Percentiles rank a stretch among this genome's conserved stretches.
These are phyloP conservation scores for Sebastes minor DNA, from an alignment of 2,797 vertebrate genomes.

Conservation along the genomic window DNA sequence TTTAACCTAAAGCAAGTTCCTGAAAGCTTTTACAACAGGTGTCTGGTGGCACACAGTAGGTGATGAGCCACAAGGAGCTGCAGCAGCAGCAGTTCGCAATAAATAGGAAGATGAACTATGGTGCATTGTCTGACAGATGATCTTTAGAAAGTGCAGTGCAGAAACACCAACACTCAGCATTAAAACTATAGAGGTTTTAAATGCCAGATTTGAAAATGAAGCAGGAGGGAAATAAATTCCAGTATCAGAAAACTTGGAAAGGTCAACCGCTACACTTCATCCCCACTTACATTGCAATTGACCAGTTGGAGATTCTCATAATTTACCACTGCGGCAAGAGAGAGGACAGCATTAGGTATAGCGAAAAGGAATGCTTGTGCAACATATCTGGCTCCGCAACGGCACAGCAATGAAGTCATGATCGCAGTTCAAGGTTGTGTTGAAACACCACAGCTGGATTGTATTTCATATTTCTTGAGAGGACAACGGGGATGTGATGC, in stretches of 20 bases:
- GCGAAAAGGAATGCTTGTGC: conserved; percentile 26
- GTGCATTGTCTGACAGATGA: conserved; percentile 8
- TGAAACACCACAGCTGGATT: conserved; percentile 55
- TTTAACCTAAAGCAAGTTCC: background rate
- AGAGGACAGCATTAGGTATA: background rate
- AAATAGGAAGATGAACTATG: background rate
- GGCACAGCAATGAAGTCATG: conserved; percentile 23
- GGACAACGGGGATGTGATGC: conserved; percentile 16
- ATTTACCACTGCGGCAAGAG: background rate
- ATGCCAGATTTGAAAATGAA: background rate
- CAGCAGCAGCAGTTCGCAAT: background rate
- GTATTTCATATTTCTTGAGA: conserved; percentile 40
- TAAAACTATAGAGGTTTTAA: background rate
- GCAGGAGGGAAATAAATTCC: background rate
- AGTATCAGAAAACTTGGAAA: conserved; percentile 8
- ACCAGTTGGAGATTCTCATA: conserved; percentile 8
- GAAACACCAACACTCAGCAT: background rate
- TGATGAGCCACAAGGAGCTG: background rate
- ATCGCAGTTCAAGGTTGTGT: conserved; percentile 46
- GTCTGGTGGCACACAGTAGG: background rate
- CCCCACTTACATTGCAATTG: conserved; percentile 3
- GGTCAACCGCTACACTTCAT: conserved; percentile 19
- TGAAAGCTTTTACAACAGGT: background rate
- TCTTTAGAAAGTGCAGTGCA: conserved; percentile 8
- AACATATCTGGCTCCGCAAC: conserved; percentile 30